Evolutionary conservation across 2,113 vertebrate genomes (phyloP), one percentile per base, ranked within the genome.

Genomic region (Sceloporus undulatus): DNA sequence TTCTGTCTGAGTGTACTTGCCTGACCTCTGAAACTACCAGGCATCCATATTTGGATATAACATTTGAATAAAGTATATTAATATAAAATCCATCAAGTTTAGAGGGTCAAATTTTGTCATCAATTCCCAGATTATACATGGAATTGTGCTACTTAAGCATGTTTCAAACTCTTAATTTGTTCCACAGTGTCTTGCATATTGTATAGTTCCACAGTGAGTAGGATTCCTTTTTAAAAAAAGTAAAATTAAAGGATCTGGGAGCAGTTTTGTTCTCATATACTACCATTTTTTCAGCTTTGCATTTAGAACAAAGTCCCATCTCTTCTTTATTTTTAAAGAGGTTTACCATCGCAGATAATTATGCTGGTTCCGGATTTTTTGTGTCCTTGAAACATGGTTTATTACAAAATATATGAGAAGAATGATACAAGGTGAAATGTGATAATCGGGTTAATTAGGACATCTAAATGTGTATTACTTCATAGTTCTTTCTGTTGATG

Each of bases 401-500:
- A 4, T 66, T 27, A 89, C 29, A 5, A 54, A 29, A 68, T 76
- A 9, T 75, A 77, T 68, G 78, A 14, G 29, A 89, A 40, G 71
- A 25, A 86, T 21, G 0, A 87, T 91, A 71, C 86, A 78, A 85
- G 88, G 42, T 88, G 34, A 68, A 78, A 27, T 62, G 66, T 87
- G 78, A 71, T 87, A 83, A 1, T 74, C 71, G 73, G 0, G 54
- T 82, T 40, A 29, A 62, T 71, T 29, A 0, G 3, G 1, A 4
- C 42, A 23, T 62, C 23, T 89, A 0, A 83, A 76, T 19, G 16
- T 62, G 18, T 77, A 4, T 89, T 85, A 38, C 34, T 48, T 86
- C 11, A 42, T 81, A 88, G 85, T 65, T 89, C 14, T 59, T 91
- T 88, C 92, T 92, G 75, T 85, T 97, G 82, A 96, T 86, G 93